phyloP scores from a whole-genome alignment of 2,113 vertebrate genomes.

The Plecturocebus donacophilus region DNA sequence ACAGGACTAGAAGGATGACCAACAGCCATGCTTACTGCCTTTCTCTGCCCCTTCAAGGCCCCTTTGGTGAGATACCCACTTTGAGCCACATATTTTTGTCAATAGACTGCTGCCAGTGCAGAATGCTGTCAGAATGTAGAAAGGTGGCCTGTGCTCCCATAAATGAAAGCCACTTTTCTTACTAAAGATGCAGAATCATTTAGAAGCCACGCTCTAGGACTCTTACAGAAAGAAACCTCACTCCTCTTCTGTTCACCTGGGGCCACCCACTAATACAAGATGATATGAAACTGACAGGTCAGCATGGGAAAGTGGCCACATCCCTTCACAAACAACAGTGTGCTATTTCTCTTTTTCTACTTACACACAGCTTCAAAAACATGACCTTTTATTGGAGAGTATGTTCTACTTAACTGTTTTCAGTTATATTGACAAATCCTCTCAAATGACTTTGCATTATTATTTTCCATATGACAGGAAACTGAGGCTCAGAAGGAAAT shows the following conservation, averaged over 20 bases:
- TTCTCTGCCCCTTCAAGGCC: no score
- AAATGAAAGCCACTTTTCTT: neutral
- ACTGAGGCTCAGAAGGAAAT: neutral
- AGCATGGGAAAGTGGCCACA: rapidly evolving
- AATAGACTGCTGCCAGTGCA: neutral
- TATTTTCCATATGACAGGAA: neutral
- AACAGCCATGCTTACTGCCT: neutral
- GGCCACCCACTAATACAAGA: no score
- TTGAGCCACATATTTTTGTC: rapidly evolving
- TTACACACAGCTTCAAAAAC: neutral
- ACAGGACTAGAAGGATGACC: neutral
- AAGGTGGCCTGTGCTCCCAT: neutral
- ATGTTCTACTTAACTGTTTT: neutral
- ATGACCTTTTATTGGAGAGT: neutral
- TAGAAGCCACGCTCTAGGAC: neutral
- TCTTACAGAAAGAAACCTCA: neutral
- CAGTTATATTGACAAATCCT: neutral
- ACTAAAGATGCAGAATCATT: neutral
- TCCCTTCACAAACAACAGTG: neutral
- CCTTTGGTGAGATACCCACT: neutral
- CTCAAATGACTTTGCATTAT: neutral
- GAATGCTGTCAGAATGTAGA: neutral
- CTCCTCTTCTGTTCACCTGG: neutral
- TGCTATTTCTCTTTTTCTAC: neutral
- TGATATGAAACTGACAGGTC: neutral